Evolutionary conservation across 1,140 invertebrate species (phyloP).

Genomic region (Nasonia giraulti): DNA sequence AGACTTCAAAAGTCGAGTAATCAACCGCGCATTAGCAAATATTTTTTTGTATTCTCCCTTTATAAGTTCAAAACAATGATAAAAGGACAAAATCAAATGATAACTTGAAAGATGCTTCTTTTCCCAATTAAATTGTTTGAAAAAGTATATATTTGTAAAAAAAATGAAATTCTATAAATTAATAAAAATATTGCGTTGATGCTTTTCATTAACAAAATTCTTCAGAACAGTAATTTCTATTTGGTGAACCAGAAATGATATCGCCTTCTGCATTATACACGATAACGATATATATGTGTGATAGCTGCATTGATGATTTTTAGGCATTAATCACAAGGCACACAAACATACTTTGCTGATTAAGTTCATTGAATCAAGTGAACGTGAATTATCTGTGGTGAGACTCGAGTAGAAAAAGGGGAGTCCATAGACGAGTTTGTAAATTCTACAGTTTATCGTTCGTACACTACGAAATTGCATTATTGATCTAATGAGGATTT

Average conservation of each 20-base stretch:
- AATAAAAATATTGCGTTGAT: slow-evolving; percentile 7
- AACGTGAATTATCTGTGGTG: background rate
- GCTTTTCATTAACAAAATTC: slow-evolving; percentile 10
- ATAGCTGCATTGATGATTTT: slow-evolving; percentile 16
- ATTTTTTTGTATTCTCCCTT: slow-evolving; percentile 15
- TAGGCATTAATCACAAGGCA: slow-evolving; percentile 26
- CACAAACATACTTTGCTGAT: slow-evolving; percentile 7
- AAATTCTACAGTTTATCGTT: background rate
- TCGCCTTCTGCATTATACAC: background rate
- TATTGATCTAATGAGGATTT: background rate
- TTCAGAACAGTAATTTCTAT: slow-evolving; percentile 12
- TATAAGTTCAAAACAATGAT: background rate
- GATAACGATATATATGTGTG: background rate
- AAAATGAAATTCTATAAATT: slow-evolving; percentile 9
- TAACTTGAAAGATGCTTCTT: background rate
- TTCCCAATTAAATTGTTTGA: background rate
- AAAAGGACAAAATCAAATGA: slow-evolving; percentile 31
- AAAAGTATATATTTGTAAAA: slow-evolving; percentile 3
- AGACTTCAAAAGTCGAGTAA: slow-evolving; percentile 35
- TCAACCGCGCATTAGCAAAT: background rate
- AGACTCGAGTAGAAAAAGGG: background rate
- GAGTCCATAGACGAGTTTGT: slow-evolving; percentile 20
- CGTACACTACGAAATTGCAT: background rate
- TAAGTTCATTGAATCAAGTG: background rate
- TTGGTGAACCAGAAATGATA: background rate